A percentile compares a stretch with the other conserved stretches of the same genome.
phyloP scores from a whole-genome alignment of 2,797 vertebrate species.

The Coluber constrictor region DNA sequence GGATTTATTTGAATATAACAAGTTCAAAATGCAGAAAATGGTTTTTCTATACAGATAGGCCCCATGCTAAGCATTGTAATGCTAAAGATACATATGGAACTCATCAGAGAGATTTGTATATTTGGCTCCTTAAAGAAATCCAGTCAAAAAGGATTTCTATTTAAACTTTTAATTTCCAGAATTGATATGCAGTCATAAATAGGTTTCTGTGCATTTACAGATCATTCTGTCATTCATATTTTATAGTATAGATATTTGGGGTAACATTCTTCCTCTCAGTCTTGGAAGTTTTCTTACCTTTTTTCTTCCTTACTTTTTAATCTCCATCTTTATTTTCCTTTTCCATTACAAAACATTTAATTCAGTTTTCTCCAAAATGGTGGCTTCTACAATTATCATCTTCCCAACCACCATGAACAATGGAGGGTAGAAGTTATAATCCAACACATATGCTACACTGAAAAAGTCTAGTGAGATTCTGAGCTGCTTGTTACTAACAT shows the following conservation, averaged over 20 bases:
- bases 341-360: background rate
- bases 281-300: background rate
- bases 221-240: background rate
- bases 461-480: background rate
- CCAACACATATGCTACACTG: background rate
- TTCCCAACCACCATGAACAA: background rate
- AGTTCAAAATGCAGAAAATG: background rate
- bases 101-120: background rate
- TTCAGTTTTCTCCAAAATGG: background rate
- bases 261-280: background rate
- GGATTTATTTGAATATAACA: background rate
- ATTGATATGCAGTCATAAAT: background rate
- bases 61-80: background rate
- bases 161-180: constrained; percentile 8
- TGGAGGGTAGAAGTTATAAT: background rate
- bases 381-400: background rate
- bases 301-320: background rate
- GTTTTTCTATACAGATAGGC: background rate
- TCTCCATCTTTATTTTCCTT: background rate
- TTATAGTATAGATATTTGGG: background rate
- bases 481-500: background rate
- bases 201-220: background rate
- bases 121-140: background rate
- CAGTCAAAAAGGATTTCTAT: constrained; percentile 6
- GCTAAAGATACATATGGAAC: background rate